Evolutionary conservation across 2,113 vertebrate genomes (phyloP), one percentile per base, ranked within the genome.

Genomic region (Bagarius yarrelli): DNA sequence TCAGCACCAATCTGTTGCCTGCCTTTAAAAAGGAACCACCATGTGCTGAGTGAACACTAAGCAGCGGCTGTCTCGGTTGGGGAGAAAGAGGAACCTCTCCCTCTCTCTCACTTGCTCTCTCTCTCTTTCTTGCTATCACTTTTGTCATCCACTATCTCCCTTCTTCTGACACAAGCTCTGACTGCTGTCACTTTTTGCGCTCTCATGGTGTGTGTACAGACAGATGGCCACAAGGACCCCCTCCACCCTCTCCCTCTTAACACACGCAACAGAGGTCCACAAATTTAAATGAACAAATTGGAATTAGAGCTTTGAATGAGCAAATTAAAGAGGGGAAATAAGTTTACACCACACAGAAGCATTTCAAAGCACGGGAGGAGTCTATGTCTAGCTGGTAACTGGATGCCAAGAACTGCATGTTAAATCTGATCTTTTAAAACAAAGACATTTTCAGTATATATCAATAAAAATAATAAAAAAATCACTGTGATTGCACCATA

Each of bases 1-100:
- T 85, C 83, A 87, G 57, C 79, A 70, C 83, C 89, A 91, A 87
- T 91, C 89, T 91, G 90, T 83, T 81, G 84, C 85, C 66, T 64
- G 85, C 61, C 83, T 89, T 81, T 88, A 83, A 91, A 87, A 78
- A 83, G 53, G 80, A 18, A 64, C 85, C 89, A 64, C 85, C 89
- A 84, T 90, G 90, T 87, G 87, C 86, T 63, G 60, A 59, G 73
- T 81, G 59, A 61, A 77, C 66, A 83, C 78, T 67, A 23, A 23
- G 60, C 69, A 78, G 82, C 55, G 70, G 76, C 64, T 76, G 79
- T 72, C 40, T 76, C 83, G 66, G 79, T 11, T 76, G 59, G 66
- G 74, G 34, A 75, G 64, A 50, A n/a, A 80, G 36, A 71, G 55
- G 72, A 69, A 83, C 23, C 34, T n/a, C 53, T 67, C 69, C 47